Conservation (phyloP, 2,888 invertebrate species). For the Athripsodes cinereus region DNA sequence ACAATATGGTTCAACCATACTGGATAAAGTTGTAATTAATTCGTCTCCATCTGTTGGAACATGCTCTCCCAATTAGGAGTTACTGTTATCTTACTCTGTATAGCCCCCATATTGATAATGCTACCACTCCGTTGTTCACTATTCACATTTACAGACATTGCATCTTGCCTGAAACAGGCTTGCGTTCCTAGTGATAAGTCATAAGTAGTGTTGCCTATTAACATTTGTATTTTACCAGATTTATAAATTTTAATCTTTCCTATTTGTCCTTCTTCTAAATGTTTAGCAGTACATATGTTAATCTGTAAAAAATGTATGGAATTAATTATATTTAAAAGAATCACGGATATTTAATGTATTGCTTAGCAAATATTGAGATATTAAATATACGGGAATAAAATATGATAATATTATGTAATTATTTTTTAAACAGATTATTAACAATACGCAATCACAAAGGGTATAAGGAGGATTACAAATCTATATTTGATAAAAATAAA, state of each 20-base stretch:
- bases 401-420: no score
- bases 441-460: no score
- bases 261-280: slow-evolving; percentile 53
- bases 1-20: no score
- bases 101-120: slow-evolving; percentile 50
- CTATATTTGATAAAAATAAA: no score
- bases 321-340: no score
- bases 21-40: slow-evolving; percentile 7
- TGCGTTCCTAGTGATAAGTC: slow-evolving; percentile 55
- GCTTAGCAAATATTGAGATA: no score
- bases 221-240: slow-evolving; percentile 52
- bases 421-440: no score
- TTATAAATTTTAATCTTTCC: slow-evolving; percentile 53
- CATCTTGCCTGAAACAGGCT: slow-evolving; percentile 52
- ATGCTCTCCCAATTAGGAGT: slow-evolving; percentile 53
- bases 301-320: slow-evolving; percentile 34
- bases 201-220: slow-evolving; percentile 51
- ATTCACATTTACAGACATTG: slow-evolving; percentile 50
- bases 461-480: no score
- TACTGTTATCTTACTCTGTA: slow-evolving; percentile 52
- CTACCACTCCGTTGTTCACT: slow-evolving; percentile 49
- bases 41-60: slow-evolving; percentile 30
- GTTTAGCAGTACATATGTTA: slow-evolving; percentile 38
- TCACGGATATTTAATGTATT: no score
- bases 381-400: no score